These are phyloP conservation scores for Pyrgilauda ruficollis DNA, from an alignment of 2,113 vertebrate species.

Conservation along the genomic window DNA sequence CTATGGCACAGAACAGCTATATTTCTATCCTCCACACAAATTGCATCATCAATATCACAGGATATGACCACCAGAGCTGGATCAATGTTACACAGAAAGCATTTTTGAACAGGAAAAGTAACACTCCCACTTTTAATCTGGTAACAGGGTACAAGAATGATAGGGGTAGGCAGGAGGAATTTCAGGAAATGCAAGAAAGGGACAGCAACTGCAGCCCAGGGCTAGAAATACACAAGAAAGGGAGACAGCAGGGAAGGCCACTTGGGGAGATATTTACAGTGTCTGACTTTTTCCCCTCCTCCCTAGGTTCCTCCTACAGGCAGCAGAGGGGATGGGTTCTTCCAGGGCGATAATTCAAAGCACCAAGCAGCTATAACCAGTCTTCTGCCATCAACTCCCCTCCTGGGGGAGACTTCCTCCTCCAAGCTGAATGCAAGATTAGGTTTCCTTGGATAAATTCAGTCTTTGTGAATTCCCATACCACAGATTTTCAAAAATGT, in stretches of 20 bases:
- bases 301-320: not conserved
- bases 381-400: slow-evolving; percentile 8
- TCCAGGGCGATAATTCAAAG: not conserved
- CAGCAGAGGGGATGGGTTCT: not conserved
- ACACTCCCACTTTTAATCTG: not conserved
- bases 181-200: not conserved
- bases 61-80: not conserved
- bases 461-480: not conserved
- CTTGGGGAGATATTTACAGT: not conserved
- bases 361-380: not conserved
- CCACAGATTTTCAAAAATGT: not conserved
- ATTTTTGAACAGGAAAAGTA: not conserved
- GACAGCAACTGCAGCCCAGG: not conserved
- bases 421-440: slow-evolving; percentile 8
- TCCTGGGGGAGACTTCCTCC: not conserved
- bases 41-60: not conserved
- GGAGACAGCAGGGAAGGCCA: not conserved
- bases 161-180: not conserved
- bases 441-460: slow-evolving; percentile 4
- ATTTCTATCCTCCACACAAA: not conserved
- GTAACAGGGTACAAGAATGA: not conserved
- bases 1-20: not conserved
- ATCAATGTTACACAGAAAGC: not conserved
- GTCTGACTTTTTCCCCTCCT: not conserved
- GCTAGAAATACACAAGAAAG: not conserved